Percentiles rank a stretch among this genome's conserved stretches.
phyloP scores from a whole-genome alignment of 2,113 vertebrate genomes.

The Hypanus sabinus region DNA sequence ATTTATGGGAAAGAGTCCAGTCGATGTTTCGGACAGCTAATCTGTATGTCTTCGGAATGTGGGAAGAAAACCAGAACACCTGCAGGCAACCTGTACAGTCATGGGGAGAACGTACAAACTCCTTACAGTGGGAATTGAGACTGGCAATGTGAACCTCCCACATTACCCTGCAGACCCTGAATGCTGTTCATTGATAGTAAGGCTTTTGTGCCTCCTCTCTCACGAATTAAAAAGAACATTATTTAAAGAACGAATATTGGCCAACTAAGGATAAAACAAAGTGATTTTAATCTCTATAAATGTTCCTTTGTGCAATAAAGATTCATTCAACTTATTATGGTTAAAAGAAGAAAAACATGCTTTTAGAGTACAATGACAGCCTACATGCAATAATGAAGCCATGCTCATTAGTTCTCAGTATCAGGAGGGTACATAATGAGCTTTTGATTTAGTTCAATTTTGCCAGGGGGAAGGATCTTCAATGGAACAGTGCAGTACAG shows the following conservation, averaged over 20 bases:
- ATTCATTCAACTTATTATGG: neutral
- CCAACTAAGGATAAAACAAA: neutral
- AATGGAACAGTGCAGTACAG: neutral
- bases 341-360: neutral
- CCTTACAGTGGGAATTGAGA: too few relatives aligned
- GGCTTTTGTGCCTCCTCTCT: neutral
- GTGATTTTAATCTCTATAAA: neutral
- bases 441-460: conserved; percentile 26
- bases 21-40: too few relatives aligned
- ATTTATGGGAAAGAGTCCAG: too few relatives aligned
- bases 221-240: neutral
- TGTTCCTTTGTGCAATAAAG: neutral
- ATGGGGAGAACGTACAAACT: too few relatives aligned
- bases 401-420: neutral
- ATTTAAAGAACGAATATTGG: neutral
- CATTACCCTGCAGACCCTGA: neutral
- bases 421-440: neutral
- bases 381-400: neutral
- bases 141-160: too few relatives aligned
- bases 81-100: too few relatives aligned
- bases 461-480: neutral
- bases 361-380: neutral
- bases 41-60: too few relatives aligned
- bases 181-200: neutral
- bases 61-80: too few relatives aligned